Evolutionary conservation across 2,797 vertebrate genomes (phyloP).

Genomic region (Fringilla coelebs): DNA sequence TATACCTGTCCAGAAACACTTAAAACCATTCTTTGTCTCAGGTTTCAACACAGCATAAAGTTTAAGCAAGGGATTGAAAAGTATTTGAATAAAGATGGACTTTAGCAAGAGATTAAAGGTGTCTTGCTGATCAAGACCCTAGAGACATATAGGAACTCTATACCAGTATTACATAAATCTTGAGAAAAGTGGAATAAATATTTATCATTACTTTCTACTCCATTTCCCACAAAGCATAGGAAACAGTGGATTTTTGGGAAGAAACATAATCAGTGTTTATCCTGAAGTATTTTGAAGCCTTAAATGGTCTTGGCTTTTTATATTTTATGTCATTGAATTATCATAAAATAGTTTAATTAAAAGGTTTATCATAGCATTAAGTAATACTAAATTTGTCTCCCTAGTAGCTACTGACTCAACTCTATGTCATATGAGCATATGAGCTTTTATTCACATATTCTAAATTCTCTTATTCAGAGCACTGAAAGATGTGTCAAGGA

Average conservation of each 20-base stretch:
- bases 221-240: not conserved
- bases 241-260: not conserved
- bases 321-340: not conserved
- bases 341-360: not conserved
- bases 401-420: not conserved
- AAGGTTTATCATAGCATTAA: not conserved
- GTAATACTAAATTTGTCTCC: not conserved
- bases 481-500: not conserved
- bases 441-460: not conserved
- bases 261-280: not conserved
- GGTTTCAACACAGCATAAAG: not conserved
- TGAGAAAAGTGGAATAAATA: not conserved
- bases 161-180: not conserved
- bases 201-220: not conserved
- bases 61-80: not conserved
- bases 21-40: not conserved
- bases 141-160: not conserved
- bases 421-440: not conserved
- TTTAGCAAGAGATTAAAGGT: not conserved
- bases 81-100: not conserved
- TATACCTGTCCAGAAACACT: constrained; percentile 30
- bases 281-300: not conserved
- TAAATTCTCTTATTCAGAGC: not conserved
- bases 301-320: not conserved
- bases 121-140: not conserved